Evolutionary conservation across 92 coral and sea anemone species (phyloP), one percentile per base, ranked within the genome.

Genomic region (Palythoa grandiflora): DNA sequence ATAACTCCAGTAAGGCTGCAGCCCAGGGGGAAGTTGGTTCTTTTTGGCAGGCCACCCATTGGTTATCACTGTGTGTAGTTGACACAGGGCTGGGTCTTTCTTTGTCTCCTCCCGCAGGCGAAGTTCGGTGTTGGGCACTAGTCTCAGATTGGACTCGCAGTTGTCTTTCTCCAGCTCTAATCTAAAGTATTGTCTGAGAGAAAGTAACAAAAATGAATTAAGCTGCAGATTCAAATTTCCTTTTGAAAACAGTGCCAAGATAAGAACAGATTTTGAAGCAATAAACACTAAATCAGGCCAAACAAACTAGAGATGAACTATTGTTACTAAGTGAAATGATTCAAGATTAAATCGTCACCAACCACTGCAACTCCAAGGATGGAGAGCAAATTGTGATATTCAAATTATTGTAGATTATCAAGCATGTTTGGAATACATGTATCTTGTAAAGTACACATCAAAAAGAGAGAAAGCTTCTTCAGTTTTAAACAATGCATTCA

Each of bases 401-500:
- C 94, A 91, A 77, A 88, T 88, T 54, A 78, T 91, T 68, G 75
- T 79, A 21, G 89, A 91, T 53, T 91, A 88, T 52, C 90, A 88
- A 1, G 92, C 90, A 39, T 91, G 94, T 89, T 80, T 92, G 20
- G 92, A 92, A 65, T 92, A n/a, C n/a, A n/a, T n/a, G n/a, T n/a
- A 84, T 47, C 86, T 91, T 19, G 89, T 83, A 9, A 92, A 92
- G 44, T 92, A 92, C 50, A 84, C 94, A 92, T 89, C 94, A 92
- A 92, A 92, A 55, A 88, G 75, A 19, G 88, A 89, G 66, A 91
- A 80, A 60, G 84, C 83, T 2, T 93, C 93, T 77, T 78, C 92
- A 21, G 93, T 90, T n/a, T 75, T 90, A 3, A 93, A 90, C 60
- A 87, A 84, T 84, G 93, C 95, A 84, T 93, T 93, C 73, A 90